A percentile compares a stretch with the other conserved stretches of the same genome.
These are phyloP conservation scores for Melanocharis versteri DNA, from an alignment of 2,113 vertebrate species.

Conservation along the genomic window DNA sequence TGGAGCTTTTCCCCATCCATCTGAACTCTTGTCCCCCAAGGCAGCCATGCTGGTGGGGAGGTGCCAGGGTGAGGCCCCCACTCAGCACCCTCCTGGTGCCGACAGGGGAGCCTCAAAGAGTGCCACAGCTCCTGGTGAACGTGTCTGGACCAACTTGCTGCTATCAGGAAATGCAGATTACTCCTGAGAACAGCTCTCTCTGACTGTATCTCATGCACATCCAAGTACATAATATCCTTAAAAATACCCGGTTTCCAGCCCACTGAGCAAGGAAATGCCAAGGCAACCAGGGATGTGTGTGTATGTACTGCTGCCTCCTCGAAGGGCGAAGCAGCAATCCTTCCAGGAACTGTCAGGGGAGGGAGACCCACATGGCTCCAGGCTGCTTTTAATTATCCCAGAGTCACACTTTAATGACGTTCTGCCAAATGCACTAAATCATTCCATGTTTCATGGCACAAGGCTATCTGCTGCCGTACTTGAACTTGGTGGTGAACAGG, in stretches of 20 bases:
- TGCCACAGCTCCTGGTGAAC: background rate
- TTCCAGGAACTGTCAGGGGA: background rate
- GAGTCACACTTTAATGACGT: background rate
- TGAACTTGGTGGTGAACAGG: background rate
- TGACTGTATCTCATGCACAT: background rate
- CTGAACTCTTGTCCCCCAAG: background rate
- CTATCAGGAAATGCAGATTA: background rate
- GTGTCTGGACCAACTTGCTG: background rate
- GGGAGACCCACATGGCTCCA: background rate
- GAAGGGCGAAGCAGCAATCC: background rate
- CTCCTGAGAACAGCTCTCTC: background rate
- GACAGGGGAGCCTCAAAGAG: background rate
- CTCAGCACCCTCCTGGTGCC: background rate
- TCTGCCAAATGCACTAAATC: background rate
- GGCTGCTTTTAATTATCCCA: slow-evolving; percentile 41
- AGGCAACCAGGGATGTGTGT: background rate
- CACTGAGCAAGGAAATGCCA: background rate
- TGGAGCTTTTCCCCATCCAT: background rate
- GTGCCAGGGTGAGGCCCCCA: background rate
- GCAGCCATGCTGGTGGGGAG: background rate
- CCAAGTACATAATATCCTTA: background rate
- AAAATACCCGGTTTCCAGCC: background rate
- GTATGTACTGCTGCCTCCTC: background rate
- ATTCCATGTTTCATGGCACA: background rate
- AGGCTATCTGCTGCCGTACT: background rate